Evolutionary conservation across 1,140 invertebrate species (phyloP), one percentile per base, ranked within the genome.

Genomic region (Diploscapter pachys): DNA sequence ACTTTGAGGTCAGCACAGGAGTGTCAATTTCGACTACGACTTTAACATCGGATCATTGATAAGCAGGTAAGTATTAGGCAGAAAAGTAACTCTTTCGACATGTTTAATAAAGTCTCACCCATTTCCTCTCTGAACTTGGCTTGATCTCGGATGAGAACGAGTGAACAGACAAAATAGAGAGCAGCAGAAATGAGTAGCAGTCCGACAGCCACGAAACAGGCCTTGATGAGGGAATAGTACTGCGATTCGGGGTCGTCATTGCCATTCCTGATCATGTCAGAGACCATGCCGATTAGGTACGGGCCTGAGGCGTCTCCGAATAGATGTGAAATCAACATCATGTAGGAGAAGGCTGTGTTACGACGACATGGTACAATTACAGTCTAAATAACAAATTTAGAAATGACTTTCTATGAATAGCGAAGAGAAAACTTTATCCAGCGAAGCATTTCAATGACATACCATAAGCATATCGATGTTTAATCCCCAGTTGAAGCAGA

Each of bases 391-490:
- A 31, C 13, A 65, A 13, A 9, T 65, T 9, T 65, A 31, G 31
- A 31, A 65, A 2, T 65, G 31, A 65, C n/a, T 13, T 65, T 31
- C 63, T 48, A 11, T 65, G 8, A 13, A 65, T 11, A 65, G 50
- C 57, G 31, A 59, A 11, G 9, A 59, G 31, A 31, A 31, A 31
- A 31, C 31, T 59, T 59, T 59, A 11, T 31, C 9, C 2, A 59
- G 9, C 2, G 9, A 59, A 31, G 9, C 0, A 11, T 59, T 59
- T 59, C n/a, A 54, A 53, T 52, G 13, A 68, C 73, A 56, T n/a
- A 74, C 73, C 53, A 64, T 74, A 5, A 74, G 13, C 73, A 74
- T 74, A 56, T 74, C 73, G 8, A 74, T 65, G 61, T 74, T 74
- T 49, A 74, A 61, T 53, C 73, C 73, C 73, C 73, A 74, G 56